Evolutionary conservation across 2,113 vertebrate species (phyloP), one percentile per base, ranked within the genome.

Genomic region (Cathartes aura): DNA sequence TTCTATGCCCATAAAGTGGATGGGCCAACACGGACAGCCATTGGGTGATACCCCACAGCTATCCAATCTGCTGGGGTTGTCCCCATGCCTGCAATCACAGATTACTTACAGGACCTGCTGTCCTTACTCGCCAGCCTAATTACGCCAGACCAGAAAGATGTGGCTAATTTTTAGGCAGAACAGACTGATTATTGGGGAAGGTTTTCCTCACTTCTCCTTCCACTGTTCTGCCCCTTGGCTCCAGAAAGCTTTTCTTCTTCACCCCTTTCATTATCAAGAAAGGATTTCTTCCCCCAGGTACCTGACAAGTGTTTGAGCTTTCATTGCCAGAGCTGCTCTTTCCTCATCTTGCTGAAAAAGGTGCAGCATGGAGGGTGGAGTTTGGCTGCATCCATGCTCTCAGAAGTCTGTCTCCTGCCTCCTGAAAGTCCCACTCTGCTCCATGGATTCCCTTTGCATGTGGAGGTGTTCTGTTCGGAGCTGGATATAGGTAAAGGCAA

Each of bases 201-300:
- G 6, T 47, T 66, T 82, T 82, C 40, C 23, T 71, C 26, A 48
- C n/a, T 59, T 42, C 19, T 13, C 9, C 8, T 42, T 87, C 8
- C 12, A 66, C 4, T 24, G 18, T 64, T 71, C 27, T 67, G 7
- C 2, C 3, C 7, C 7, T 12, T 5, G 1, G 5, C 1, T 23
- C 10, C 21, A 40, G 53, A 73, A 68, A 60, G 3, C 13, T 2
- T 56, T 91, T 92, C 13, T 63, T 58, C 16, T 63, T 84, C 73
- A 67, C 2, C 8, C 6, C 8, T 82, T 67, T 78, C 9, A 36
- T 58, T 62, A 58, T 3, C 8, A 47, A 60, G 36, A 62, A 70
- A 59, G 12, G 2, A 38, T 47, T 68, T 74, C 12, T 84, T 83
- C 38, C 10, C 12, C 11, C 20, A 43, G 8, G 16, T 53, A 4